phyloP scores from a whole-genome alignment of 35 echinoderm and acorn worm species.

The Stichopus chloronotus region DNA sequence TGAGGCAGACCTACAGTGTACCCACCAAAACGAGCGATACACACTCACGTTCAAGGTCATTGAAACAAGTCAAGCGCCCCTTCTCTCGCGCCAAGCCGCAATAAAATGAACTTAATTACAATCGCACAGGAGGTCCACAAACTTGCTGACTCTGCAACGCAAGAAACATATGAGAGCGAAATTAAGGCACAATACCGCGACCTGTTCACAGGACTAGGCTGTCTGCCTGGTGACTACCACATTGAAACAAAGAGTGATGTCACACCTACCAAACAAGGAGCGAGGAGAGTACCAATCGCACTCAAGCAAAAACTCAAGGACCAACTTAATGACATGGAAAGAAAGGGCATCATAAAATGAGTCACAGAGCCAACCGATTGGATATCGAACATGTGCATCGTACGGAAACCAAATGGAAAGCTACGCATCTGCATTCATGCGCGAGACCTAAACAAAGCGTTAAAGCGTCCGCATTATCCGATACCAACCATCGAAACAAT shows the following conservation, averaged over 20 bases:
- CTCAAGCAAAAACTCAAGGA: constrained; percentile 20
- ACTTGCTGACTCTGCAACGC: neutral
- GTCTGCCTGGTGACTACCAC: constrained; percentile 35
- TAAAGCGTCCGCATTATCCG: constrained; percentile 37
- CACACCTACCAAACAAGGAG: too few species aligned
- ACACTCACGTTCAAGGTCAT: constrained; percentile 44
- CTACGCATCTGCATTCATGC: constrained; percentile 25
- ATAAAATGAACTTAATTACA: constrained; percentile 10
- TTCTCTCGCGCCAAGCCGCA: neutral
- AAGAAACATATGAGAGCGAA: neutral
- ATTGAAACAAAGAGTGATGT: constrained; percentile 20
- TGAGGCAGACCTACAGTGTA: constrained; percentile 32
- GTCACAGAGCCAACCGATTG: neutral
- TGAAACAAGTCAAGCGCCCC: constrained; percentile 29
- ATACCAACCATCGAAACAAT: constrained; percentile 40
- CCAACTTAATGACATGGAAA: constrained; percentile 8
- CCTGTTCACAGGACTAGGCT: constrained; percentile 32
- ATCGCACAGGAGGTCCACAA: neutral
- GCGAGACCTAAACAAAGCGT: neutral
- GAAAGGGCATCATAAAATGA: neutral
- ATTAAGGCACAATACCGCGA: constrained; percentile 33
- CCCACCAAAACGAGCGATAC: constrained; percentile 39
- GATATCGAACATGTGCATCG: constrained; percentile 1
- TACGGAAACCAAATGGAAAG: neutral
- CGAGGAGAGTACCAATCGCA: constrained; percentile 44